Evolutionary conservation across 2,113 vertebrate genomes (phyloP).

Genomic region (Neoarius graeffei): DNA sequence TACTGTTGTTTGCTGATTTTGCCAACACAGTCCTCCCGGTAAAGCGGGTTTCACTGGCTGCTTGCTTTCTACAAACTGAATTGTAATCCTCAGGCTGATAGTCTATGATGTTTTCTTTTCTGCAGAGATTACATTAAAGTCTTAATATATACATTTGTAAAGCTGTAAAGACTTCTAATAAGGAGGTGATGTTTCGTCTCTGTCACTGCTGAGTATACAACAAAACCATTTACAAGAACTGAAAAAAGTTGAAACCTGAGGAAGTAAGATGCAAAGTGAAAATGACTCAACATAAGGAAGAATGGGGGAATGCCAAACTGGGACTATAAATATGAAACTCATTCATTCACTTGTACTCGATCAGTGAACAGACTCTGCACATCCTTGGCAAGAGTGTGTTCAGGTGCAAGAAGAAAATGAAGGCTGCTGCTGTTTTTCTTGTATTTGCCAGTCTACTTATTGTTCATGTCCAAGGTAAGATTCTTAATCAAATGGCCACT

Average conservation of each 20-base stretch:
- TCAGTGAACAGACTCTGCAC: not conserved
- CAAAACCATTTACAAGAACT: not conserved
- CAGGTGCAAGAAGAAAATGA: constrained; percentile 39
- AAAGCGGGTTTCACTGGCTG: not conserved
- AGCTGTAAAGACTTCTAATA: not conserved
- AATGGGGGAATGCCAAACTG: not conserved
- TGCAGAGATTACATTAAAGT: not conserved
- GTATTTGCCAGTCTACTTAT: constrained; percentile 7
- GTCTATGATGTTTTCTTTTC: not conserved
- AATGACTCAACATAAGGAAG: not conserved
- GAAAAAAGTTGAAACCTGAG: too few species aligned
- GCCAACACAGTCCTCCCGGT: not conserved
- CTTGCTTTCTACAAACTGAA: not conserved
- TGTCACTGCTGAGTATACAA: not conserved
- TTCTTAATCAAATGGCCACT: not conserved
- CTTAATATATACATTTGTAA: not conserved
- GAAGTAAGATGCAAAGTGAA: not conserved
- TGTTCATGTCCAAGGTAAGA: constrained; percentile 15
- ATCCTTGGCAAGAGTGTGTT: not conserved
- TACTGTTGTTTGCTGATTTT: not conserved
- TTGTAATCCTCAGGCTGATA: not conserved
- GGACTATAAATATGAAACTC: not conserved
- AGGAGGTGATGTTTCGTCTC: not conserved
- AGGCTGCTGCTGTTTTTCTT: constrained; percentile 34
- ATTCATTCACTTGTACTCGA: not conserved